Conservation (phyloP, 2,113 vertebrate genomes). For the Gobius niger region DNA sequence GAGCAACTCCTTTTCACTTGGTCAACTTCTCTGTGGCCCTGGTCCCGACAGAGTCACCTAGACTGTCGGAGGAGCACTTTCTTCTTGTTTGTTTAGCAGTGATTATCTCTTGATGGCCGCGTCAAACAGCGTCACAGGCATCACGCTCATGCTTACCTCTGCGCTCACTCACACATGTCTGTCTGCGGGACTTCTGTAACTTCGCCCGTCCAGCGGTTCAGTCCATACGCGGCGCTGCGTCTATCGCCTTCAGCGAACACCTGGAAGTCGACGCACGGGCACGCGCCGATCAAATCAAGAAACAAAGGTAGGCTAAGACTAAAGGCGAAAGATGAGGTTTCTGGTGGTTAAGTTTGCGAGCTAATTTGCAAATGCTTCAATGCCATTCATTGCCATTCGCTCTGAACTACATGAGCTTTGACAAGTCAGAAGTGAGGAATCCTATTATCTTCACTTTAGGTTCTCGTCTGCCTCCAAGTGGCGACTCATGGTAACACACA, state of each 20-base stretch:
- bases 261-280: slow-evolving; percentile 33
- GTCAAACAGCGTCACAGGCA: background rate
- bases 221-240: slow-evolving; percentile 30
- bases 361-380: too few relatives aligned
- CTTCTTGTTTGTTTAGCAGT: slow-evolving; percentile 34
- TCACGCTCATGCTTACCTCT: slow-evolving; percentile 33
- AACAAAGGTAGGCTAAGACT: too few relatives aligned
- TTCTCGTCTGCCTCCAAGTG: slow-evolving; percentile 27
- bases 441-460: background rate
- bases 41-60: background rate
- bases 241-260: slow-evolving; percentile 41
- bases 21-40: background rate
- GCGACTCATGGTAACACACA: slow-evolving; percentile 17
- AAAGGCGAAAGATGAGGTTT: background rate
- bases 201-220: slow-evolving; percentile 56
- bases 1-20: background rate
- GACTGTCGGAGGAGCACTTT: background rate
- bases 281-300: background rate
- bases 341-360: background rate
- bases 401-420: background rate
- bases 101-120: slow-evolving; percentile 19
- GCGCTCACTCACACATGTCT: slow-evolving; percentile 31
- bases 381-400: too few relatives aligned
- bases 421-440: background rate
- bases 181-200: slow-evolving; percentile 13